phyloP scores from a whole-genome alignment of 1,140 invertebrate genomes.

The Cydia splendana region DNA sequence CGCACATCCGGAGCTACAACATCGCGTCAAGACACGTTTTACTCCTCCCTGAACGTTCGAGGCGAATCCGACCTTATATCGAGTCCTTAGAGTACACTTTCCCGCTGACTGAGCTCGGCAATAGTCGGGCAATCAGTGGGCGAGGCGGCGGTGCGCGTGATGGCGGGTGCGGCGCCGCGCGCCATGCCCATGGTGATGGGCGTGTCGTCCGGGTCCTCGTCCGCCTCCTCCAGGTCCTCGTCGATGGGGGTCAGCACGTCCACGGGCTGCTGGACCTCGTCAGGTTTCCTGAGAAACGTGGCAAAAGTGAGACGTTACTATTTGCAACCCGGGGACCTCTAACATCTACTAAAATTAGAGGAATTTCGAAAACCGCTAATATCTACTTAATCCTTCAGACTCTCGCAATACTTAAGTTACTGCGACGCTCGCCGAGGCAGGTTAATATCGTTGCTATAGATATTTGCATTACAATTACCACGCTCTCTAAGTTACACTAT shows the following conservation, averaged over 20 bases:
- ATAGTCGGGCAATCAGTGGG: constrained; percentile 57
- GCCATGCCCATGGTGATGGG: constrained; percentile 83
- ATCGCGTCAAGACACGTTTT: no score
- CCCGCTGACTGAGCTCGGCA: constrained; percentile 46
- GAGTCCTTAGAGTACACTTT: constrained; percentile 49
- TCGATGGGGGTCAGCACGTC: constrained; percentile 90
- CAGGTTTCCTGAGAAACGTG: constrained; percentile 52
- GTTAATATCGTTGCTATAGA: no score
- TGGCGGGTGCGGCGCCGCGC: constrained; percentile 79
- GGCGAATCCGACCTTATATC: not conserved
- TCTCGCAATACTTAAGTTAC: no score
- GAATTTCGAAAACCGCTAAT: no score
- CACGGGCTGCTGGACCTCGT: constrained; percentile 66
- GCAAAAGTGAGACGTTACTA: no score
- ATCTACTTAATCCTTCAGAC: no score
- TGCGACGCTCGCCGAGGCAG: no score
- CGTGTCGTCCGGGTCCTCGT: constrained; percentile 84
- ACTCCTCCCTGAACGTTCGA: not conserved
- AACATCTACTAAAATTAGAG: no score
- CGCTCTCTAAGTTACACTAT: no score
- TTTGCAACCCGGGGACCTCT: no score
- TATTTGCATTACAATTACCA: no score
- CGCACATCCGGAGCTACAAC: no score
- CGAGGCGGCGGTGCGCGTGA: constrained; percentile 74
- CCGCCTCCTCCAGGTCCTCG: constrained; percentile 90